phyloP scores from a whole-genome alignment of 2,797 vertebrate species.

The Australoheros facetus region DNA sequence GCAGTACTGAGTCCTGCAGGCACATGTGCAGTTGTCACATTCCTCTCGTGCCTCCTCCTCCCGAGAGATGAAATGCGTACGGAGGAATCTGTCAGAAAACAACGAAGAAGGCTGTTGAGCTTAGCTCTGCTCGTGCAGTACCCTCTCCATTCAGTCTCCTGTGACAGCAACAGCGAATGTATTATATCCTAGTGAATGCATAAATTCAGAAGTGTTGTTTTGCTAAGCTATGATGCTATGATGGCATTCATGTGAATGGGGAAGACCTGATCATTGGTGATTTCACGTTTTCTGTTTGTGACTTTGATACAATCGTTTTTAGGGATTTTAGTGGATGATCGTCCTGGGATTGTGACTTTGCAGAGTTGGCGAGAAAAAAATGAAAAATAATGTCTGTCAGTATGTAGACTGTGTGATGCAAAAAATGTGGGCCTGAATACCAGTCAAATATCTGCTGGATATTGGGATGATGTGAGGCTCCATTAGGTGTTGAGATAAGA shows the following conservation, averaged over 20 bases:
- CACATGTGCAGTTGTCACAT: conserved; percentile 53
- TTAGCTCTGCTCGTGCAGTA: conserved; percentile 35
- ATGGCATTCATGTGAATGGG: background rate
- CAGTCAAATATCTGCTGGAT: conserved; percentile 42
- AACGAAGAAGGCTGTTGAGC: conserved; percentile 39
- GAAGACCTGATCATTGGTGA: conserved; percentile 2
- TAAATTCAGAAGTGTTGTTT: conserved; percentile 12
- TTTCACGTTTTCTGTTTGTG: background rate
- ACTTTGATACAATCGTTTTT: background rate
- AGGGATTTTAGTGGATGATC: background rate
- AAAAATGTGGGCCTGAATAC: conserved; percentile 16
- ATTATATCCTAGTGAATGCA: conserved; percentile 29
- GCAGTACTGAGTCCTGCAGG: conserved; percentile 48
- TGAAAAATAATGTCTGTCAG: background rate
- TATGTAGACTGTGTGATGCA: conserved; percentile 8
- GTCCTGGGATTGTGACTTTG: background rate
- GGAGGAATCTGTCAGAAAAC: conserved; percentile 64
- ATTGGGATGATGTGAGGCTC: conserved; percentile 46
- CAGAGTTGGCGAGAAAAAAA: background rate
- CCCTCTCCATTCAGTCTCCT: conserved; percentile 33
- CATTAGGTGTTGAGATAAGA: conserved; percentile 47
- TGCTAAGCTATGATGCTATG: background rate
- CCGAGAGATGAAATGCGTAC: conserved; percentile 61
- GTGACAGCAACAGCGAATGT: conserved; percentile 52
- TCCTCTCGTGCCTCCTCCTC: conserved; percentile 67